These are phyloP conservation scores for Procavia capensis DNA, from an alignment of 2,113 vertebrate genomes.

Conservation along the genomic window DNA sequence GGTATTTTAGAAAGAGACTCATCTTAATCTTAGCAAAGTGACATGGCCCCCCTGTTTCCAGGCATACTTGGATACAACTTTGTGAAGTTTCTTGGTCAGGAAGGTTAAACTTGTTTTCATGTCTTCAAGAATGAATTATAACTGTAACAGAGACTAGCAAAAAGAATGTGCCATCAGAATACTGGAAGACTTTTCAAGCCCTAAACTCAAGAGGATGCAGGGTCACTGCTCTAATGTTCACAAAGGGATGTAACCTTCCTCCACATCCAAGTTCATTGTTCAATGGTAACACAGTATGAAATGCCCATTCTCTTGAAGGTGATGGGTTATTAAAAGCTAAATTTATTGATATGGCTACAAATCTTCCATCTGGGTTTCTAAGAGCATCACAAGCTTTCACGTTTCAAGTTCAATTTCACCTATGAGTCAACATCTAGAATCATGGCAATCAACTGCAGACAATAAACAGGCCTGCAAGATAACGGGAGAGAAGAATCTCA, in stretches of 20 bases:
- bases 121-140: conserved; percentile 53
- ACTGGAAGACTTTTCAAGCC: conserved; percentile 67
- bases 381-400: conserved; percentile 31
- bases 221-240: conserved; percentile 33
- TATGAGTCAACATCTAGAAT: conserved; percentile 48
- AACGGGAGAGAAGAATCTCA: neutral
- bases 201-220: conserved; percentile 75
- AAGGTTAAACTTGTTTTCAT: neutral
- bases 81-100: neutral
- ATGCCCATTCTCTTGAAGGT: conserved; percentile 2
- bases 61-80: neutral
- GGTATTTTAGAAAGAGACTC: neutral
- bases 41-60: neutral
- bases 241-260: neutral
- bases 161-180: conserved; percentile 65
- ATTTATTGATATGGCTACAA: neutral
- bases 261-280: neutral
- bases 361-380: conserved; percentile 22
- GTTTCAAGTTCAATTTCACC: conserved; percentile 48
- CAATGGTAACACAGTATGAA: neutral
- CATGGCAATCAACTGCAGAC: conserved; percentile 4
- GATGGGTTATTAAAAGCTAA: conserved; percentile 34
- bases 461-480: neutral
- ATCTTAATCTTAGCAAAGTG: neutral
- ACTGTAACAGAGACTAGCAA: conserved; percentile 31